Percentiles rank a stretch among this genome's conserved stretches.
phyloP scores from a whole-genome alignment of 2,113 vertebrate species.

The Nothobranchius kuhntae region DNA sequence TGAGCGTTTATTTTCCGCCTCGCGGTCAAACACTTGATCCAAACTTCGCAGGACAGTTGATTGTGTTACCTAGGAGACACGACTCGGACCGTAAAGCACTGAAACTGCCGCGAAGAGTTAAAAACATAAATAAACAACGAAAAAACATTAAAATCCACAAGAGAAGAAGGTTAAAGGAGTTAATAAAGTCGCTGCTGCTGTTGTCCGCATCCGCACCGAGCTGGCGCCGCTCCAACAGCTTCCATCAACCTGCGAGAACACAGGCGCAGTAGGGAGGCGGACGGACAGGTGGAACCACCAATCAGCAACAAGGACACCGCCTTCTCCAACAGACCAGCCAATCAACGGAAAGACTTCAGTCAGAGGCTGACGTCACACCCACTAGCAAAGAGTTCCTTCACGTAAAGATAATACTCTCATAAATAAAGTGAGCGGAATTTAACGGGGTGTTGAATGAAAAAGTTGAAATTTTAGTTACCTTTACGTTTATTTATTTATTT shows the following conservation, averaged over 20 bases:
- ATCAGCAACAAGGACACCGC: conserved; percentile 9
- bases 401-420: conserved; percentile 18
- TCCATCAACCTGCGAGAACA: conserved; percentile 47
- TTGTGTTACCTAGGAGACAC: conserved; percentile 66
- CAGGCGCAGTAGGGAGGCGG: background rate
- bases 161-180: background rate
- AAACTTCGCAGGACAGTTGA: conserved; percentile 70
- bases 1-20: conserved; percentile 1
- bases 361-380: conserved; percentile 28
- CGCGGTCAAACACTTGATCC: conserved; percentile 50
- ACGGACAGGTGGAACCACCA: conserved; percentile 17
- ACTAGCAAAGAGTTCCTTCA: conserved; percentile 5
- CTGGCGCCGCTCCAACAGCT: conserved; percentile 1
- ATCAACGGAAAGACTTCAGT: conserved; percentile 4
- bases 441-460: too few species aligned
- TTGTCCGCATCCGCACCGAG: conserved; percentile 8
- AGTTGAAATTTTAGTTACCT: too few species aligned
- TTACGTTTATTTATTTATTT: too few species aligned
- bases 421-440: too few species aligned
- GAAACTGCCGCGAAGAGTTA: conserved; percentile 23
- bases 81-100: conserved; percentile 48
- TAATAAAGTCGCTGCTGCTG: background rate
- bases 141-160: background rate
- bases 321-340: conserved; percentile 21
- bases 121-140: background rate